A percentile compares a stretch with the other conserved stretches of the same genome.
Evolutionary conservation across 64 coral and sea anemone species (phyloP).

Genomic region (Montipora sp.): DNA sequence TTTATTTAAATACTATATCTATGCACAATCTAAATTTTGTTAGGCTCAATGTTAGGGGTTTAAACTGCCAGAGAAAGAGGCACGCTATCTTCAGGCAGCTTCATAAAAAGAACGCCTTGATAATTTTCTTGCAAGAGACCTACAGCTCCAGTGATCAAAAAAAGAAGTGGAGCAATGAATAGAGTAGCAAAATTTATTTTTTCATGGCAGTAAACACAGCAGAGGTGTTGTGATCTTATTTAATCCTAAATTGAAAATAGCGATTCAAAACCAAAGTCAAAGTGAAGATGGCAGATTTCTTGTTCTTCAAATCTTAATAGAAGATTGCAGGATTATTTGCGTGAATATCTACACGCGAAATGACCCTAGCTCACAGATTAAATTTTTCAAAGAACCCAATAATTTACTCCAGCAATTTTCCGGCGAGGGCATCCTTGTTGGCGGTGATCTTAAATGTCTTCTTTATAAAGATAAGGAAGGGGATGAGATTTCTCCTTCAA

Average conservation of each 20-base stretch:
- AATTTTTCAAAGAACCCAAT: background rate
- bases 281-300: background rate
- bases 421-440: background rate
- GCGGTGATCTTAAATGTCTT: background rate
- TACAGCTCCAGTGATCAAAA: background rate
- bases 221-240: background rate
- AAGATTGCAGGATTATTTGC: background rate
- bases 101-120: background rate
- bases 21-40: background rate
- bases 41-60: background rate
- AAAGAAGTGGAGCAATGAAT: background rate
- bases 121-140: background rate
- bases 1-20: background rate
- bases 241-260: background rate
- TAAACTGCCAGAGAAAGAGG: background rate
- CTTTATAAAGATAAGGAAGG: background rate
- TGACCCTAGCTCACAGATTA: background rate
- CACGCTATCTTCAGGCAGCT: background rate
- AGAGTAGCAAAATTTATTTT: background rate
- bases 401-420: background rate
- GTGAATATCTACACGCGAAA: background rate
- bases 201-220: background rate
- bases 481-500: background rate
- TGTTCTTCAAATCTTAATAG: background rate
- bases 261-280: background rate